Conservation (phyloP, 1,140 invertebrate species). For the Microplitis mediator region DNA sequence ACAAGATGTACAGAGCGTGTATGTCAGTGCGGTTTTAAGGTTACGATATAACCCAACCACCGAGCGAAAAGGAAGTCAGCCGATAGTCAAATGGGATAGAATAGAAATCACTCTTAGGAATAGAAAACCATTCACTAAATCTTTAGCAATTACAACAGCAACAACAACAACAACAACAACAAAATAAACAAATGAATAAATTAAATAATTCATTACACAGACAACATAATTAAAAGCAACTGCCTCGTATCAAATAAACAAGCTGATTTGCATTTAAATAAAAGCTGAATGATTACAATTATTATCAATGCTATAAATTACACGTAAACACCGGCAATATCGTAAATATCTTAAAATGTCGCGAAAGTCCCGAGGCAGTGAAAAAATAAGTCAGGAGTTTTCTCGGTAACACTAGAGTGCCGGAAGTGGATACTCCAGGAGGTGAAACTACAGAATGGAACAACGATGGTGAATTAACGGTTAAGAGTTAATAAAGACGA, state of each 20-base stretch:
- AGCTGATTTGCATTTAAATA: constrained; percentile 28
- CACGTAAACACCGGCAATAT: neutral
- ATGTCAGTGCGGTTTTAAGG: too few species aligned
- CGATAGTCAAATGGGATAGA: too few species aligned
- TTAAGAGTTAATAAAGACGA: constrained; percentile 35
- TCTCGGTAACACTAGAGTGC: neutral
- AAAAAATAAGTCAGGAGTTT: neutral
- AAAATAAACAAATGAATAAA: too few species aligned
- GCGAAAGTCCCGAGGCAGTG: constrained; percentile 16
- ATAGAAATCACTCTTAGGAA: too few species aligned
- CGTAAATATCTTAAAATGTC: constrained; percentile 10
- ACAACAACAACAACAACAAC: too few species aligned
- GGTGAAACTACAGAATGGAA: constrained; percentile 12
- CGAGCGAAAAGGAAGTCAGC: too few species aligned
- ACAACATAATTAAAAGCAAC: too few species aligned
- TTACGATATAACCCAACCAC: too few species aligned
- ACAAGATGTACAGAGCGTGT: too few species aligned
- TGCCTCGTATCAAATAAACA: constrained; percentile 14
- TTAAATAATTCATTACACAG: too few species aligned
- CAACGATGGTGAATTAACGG: constrained; percentile 29
- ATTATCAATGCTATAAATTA: neutral
- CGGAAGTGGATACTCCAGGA: constrained; percentile 15
- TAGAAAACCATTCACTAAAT: too few species aligned
- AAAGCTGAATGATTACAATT: neutral
- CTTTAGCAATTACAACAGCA: too few species aligned